phyloP scores from a whole-genome alignment of 2,797 vertebrate genomes.

The Tadarida brasiliensis region DNA sequence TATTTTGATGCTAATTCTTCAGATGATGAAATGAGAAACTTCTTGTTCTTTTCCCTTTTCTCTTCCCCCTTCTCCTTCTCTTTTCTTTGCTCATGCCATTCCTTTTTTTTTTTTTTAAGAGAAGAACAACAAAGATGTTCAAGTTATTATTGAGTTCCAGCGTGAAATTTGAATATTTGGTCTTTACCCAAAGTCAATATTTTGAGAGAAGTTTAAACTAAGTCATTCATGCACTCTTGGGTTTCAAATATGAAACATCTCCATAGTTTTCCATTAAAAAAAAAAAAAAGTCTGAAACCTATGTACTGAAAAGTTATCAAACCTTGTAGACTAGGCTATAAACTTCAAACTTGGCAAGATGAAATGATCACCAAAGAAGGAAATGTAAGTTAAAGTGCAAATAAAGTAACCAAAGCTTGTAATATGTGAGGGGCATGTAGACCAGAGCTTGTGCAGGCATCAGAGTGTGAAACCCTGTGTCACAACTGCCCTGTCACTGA shows the following conservation, averaged over 20 bases:
- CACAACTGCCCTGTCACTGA: background rate
- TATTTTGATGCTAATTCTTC: slow-evolving; percentile 41
- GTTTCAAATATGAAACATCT: slow-evolving; percentile 61
- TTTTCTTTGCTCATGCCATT: background rate
- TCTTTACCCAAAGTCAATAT: slow-evolving; percentile 67
- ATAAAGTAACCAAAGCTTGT: background rate
- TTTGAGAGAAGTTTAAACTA: slow-evolving; percentile 68
- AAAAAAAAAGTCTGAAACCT: slow-evolving; percentile 37
- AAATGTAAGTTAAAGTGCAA: slow-evolving; percentile 33
- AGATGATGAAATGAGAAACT: background rate
- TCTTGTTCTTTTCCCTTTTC: background rate
- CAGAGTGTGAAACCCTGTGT: background rate
- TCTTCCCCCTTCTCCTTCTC: background rate
- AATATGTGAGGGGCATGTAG: background rate
- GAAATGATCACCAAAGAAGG: slow-evolving; percentile 41
- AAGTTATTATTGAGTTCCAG: slow-evolving; percentile 32
- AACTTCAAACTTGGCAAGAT: slow-evolving; percentile 51
- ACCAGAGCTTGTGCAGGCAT: background rate
- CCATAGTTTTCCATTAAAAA: slow-evolving; percentile 58
- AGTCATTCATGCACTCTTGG: slow-evolving; percentile 62
- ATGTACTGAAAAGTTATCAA: slow-evolving; percentile 58
- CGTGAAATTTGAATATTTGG: slow-evolving; percentile 56
- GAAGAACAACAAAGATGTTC: slow-evolving; percentile 7
- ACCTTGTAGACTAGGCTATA: background rate
- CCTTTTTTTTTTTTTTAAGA: background rate